phyloP scores from a whole-genome alignment of 2,888 invertebrate species.

The Lepetodrilus schrolli region DNA sequence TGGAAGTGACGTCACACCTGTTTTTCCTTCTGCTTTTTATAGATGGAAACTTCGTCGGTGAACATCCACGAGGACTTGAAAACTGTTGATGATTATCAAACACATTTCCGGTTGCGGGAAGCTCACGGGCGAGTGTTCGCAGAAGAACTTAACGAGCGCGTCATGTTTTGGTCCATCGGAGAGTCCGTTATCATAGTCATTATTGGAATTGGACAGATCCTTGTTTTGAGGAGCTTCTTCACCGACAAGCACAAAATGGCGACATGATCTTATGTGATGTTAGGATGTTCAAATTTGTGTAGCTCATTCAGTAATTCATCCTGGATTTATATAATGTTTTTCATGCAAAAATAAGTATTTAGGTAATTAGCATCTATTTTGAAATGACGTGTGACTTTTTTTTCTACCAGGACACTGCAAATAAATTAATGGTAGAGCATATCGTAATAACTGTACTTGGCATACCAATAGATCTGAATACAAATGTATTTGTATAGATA shows the following conservation, averaged over 20 bases:
- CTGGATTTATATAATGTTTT: no score
- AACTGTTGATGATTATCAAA: slow-evolving; percentile 94
- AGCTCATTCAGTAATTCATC: no score
- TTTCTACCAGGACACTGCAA: no score
- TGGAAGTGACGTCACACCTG: slow-evolving; percentile 9
- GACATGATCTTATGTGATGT: slow-evolving; percentile 36
- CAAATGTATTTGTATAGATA: no score
- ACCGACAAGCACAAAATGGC: slow-evolving; percentile 79
- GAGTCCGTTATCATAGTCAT: slow-evolving; percentile 89
- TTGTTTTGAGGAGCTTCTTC: slow-evolving; percentile 93
- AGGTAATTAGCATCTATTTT: no score
- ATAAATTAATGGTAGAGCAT: no score
- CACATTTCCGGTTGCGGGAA: slow-evolving; percentile 95
- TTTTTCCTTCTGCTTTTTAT: slow-evolving; percentile 59
- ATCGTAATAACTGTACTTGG: no score
- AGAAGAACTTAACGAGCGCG: slow-evolving; percentile 95
- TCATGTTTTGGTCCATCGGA: slow-evolving; percentile 88
- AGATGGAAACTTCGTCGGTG: slow-evolving; percentile 94
- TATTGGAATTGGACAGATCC: slow-evolving; percentile 92
- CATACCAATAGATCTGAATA: no score
- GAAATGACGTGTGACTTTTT: no score
- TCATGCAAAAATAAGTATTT: no score
- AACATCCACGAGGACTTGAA: slow-evolving; percentile 92
- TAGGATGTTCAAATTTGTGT: slow-evolving; percentile 17
- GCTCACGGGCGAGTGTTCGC: slow-evolving; percentile 95